phyloP scores from a whole-genome alignment of 2,113 vertebrate genomes.

The Jaculus jaculus region DNA sequence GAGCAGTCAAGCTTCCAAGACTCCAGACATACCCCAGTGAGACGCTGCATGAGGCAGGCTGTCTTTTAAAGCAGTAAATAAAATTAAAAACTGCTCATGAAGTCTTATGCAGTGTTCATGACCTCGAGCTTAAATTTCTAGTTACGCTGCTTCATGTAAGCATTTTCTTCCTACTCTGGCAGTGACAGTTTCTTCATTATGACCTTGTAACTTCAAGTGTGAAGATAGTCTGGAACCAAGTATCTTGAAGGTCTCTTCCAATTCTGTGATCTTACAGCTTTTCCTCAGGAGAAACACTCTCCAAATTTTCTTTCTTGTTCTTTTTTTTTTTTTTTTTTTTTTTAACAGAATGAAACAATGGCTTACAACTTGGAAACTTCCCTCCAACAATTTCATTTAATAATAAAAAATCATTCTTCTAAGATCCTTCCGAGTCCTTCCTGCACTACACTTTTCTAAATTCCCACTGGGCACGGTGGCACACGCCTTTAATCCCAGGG shows the following conservation, averaged over 20 bases:
- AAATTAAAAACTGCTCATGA: not conserved
- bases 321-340: not conserved
- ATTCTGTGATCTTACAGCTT: conserved; percentile 10
- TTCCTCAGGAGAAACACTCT: not conserved
- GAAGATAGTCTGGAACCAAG: conserved; percentile 18
- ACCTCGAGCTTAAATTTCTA: not conserved
- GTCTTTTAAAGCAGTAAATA: too few species aligned
- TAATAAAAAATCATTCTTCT: not conserved
- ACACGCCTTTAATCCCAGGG: too few species aligned
- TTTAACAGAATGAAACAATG: conserved; percentile 26
- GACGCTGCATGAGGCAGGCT: too few species aligned
- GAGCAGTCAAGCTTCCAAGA: too few species aligned
- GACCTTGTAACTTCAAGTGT: not conserved
- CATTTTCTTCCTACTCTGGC: not conserved
- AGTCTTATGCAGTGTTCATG: not conserved
- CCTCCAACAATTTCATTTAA: not conserved
- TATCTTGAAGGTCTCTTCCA: conserved; percentile 24
- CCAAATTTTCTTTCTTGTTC: not conserved
- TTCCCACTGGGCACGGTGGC: too few species aligned
- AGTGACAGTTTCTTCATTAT: not conserved
- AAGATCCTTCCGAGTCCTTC: not conserved
- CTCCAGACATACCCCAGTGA: too few species aligned
- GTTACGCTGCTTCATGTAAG: not conserved
- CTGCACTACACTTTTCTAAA: not conserved
- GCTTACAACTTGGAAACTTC: conserved; percentile 24